These are phyloP conservation scores for Seriola aureovittata DNA, from an alignment of 2,113 vertebrate species.

Conservation along the genomic window DNA sequence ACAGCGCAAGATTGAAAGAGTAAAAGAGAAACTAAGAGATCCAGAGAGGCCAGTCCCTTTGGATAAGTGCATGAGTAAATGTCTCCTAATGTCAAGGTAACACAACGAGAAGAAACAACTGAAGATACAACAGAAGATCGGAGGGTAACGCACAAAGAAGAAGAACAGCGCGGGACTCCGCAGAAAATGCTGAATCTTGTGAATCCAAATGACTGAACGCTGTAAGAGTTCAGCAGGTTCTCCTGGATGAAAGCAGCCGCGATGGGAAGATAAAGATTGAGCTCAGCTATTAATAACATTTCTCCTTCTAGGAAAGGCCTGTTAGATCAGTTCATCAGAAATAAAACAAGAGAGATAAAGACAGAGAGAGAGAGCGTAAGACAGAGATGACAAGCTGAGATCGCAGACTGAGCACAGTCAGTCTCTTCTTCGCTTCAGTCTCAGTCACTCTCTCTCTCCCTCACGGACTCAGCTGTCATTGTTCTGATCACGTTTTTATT, in stretches of 20 bases:
- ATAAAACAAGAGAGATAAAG: slow-evolving; percentile 22
- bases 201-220: slow-evolving; percentile 22
- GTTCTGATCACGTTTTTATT: slow-evolving; percentile 1
- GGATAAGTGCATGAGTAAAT: slow-evolving; percentile 3
- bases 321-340: slow-evolving; percentile 6
- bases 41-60: slow-evolving; percentile 19
- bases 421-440: too few relatives aligned
- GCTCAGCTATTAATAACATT: slow-evolving; percentile 42
- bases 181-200: slow-evolving; percentile 12
- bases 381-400: slow-evolving; percentile 23
- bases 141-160: not conserved
- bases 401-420: slow-evolving; percentile 5
- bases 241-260: slow-evolving; percentile 26
- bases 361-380: slow-evolving; percentile 17
- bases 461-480: not conserved
- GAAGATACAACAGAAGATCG: not conserved
- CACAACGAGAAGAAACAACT: slow-evolving; percentile 8
- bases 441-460: not conserved
- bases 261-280: slow-evolving; percentile 35
- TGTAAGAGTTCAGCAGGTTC: slow-evolving; percentile 11
- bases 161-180: not conserved
- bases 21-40: slow-evolving; percentile 25
- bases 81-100: slow-evolving; percentile 32
- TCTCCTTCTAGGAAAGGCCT: slow-evolving; percentile 23
- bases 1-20: slow-evolving; percentile 30